Percentiles rank a stretch among this genome's conserved stretches.
phyloP scores from a whole-genome alignment of 35 echinoderm and acorn worm genomes.

The Stichopus chloronotus region DNA sequence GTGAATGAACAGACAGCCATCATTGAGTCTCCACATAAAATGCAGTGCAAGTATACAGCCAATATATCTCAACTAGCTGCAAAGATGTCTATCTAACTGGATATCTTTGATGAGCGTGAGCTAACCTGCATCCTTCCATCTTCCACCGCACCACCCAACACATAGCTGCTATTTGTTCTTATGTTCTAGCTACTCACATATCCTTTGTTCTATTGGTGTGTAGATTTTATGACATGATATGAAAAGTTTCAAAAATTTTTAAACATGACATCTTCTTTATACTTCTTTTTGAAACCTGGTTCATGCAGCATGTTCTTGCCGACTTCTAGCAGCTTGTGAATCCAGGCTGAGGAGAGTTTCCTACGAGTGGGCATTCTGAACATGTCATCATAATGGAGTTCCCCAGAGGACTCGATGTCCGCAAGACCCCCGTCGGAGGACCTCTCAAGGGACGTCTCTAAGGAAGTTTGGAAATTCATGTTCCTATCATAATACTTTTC shows the following conservation, averaged over 20 bases:
- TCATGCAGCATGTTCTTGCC: slow-evolving; percentile 29
- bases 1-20: too few species aligned
- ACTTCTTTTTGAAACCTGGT: slow-evolving; percentile 1
- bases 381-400: neutral
- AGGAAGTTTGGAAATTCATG: slow-evolving; percentile 9
- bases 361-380: neutral
- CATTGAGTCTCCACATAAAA: too few species aligned
- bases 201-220: too few species aligned
- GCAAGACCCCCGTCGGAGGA: slow-evolving; percentile 18
- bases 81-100: too few species aligned
- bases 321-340: slow-evolving; percentile 24
- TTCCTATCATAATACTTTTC: neutral
- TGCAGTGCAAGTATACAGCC: too few species aligned
- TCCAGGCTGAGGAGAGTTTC: slow-evolving; percentile 1
- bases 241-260: slow-evolving; percentile 6
- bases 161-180: too few species aligned
- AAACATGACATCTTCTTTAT: slow-evolving; percentile 11
- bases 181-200: too few species aligned
- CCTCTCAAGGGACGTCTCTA: slow-evolving; percentile 10
- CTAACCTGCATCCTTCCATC: too few species aligned
- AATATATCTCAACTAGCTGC: too few species aligned
- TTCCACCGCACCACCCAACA: too few species aligned
- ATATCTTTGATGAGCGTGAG: too few species aligned
- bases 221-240: too few species aligned
- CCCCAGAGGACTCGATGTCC: slow-evolving; percentile 9